Evolutionary conservation across 2,888 invertebrate species (phyloP).

Genomic region (Ryuthela nishihirai): DNA sequence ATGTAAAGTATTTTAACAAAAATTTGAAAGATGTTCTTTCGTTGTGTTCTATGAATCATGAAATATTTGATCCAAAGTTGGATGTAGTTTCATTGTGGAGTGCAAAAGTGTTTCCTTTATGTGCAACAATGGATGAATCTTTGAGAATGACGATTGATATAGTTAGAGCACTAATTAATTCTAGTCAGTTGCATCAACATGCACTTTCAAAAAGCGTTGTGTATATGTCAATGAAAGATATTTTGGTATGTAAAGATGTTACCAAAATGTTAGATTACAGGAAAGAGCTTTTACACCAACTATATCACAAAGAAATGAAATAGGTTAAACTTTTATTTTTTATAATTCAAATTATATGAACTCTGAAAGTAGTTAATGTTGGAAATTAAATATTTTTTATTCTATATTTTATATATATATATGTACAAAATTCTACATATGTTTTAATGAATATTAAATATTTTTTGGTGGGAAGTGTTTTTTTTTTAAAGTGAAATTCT

Average conservation of each 20-base stretch:
- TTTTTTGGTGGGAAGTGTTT: too few relatives aligned
- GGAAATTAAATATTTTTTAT: too few relatives aligned
- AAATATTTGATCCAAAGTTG: not conserved
- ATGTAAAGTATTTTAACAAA: slow-evolving; percentile 26
- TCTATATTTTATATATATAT: too few relatives aligned
- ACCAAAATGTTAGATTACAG: slow-evolving; percentile 27
- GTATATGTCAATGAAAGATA: slow-evolving; percentile 32
- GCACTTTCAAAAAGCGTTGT: not conserved
- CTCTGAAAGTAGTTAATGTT: too few relatives aligned
- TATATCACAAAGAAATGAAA: too few relatives aligned
- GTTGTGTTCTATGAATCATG: not conserved
- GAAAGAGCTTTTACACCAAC: too few relatives aligned
- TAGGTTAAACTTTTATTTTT: too few relatives aligned
- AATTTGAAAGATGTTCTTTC: slow-evolving; percentile 7
- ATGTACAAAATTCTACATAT: too few relatives aligned
- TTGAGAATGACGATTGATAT: slow-evolving; percentile 37
- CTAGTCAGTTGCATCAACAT: not conserved
- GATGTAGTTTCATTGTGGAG: slow-evolving; percentile 38
- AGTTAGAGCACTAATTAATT: too few relatives aligned
- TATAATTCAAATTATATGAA: too few relatives aligned
- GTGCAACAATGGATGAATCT: slow-evolving; percentile 36
- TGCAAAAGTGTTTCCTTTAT: slow-evolving; percentile 40
- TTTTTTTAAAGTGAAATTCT: too few relatives aligned
- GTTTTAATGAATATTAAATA: too few relatives aligned
- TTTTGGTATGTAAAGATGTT: slow-evolving; percentile 28